These are phyloP conservation scores for Calyptommatus sinebrachiatus DNA, from an alignment of 2,113 vertebrate genomes.

Conservation along the genomic window DNA sequence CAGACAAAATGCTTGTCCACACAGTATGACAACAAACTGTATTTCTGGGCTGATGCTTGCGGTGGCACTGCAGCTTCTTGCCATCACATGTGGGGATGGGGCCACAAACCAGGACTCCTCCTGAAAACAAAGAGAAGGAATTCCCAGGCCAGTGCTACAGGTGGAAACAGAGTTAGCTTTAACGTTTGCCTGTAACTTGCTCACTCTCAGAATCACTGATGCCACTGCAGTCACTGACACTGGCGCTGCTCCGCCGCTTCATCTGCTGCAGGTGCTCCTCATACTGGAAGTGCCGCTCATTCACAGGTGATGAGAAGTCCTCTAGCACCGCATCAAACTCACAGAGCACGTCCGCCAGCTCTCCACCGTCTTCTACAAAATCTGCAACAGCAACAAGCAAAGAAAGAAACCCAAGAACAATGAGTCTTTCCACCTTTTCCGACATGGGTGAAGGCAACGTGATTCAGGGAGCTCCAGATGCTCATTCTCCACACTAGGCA, in stretches of 20 bases:
- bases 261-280: slow-evolving; percentile 87
- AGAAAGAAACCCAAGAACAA: not conserved
- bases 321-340: slow-evolving; percentile 93
- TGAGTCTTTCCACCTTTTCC: not conserved
- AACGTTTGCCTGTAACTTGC: slow-evolving; percentile 41
- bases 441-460: too few species aligned
- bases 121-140: fast-evolving
- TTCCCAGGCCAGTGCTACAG: not conserved
- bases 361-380: slow-evolving; percentile 50
- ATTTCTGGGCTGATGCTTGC: too few species aligned
- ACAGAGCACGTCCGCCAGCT: slow-evolving; percentile 82
- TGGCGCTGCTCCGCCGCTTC: slow-evolving; percentile 91
- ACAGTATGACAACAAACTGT: not conserved
- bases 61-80: not conserved
- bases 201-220: slow-evolving; percentile 92
- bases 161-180: not conserved
- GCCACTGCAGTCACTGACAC: slow-evolving; percentile 90
- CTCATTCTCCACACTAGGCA: not conserved
- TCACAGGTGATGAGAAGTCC: slow-evolving; percentile 87
- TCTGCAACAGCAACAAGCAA: not conserved
- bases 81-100: too few species aligned
- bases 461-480: too few species aligned
- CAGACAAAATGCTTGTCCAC: not conserved
- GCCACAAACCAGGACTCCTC: not conserved
- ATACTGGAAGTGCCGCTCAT: slow-evolving; percentile 87